A percentile compares a stretch with the other conserved stretches of the same genome.
phyloP scores from a whole-genome alignment of 2,113 vertebrate species.

The Neopipo cinnamomea region DNA sequence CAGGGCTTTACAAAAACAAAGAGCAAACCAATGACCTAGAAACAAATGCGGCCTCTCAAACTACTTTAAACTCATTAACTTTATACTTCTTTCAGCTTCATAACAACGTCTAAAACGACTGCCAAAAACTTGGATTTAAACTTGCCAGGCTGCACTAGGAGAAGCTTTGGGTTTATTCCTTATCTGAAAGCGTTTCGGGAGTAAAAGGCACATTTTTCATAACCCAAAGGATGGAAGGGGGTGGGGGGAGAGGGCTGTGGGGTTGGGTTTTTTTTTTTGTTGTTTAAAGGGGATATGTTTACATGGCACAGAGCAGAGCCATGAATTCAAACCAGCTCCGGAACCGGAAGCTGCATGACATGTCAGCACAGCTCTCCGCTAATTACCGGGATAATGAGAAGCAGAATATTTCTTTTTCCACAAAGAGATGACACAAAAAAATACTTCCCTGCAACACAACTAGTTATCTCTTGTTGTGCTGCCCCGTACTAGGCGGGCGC shows the following conservation, averaged over 20 bases:
- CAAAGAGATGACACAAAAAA: background rate
- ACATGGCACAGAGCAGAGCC: conserved; percentile 25
- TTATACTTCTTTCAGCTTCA: background rate
- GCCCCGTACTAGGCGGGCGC: background rate
- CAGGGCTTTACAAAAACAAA: conserved; percentile 23
- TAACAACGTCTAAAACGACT: background rate
- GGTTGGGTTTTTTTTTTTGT: background rate
- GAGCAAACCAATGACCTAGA: conserved; percentile 31
- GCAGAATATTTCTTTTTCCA: conserved; percentile 7
- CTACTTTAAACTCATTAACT: conserved; percentile 27
- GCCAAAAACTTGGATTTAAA: background rate
- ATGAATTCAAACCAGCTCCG: conserved; percentile 13
- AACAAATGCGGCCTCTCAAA: background rate
- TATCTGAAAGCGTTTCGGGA: background rate
- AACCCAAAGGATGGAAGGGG: background rate
- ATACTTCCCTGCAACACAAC: background rate
- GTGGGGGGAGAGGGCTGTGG: background rate
- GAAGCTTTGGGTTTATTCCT: background rate
- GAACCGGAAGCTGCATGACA: conserved; percentile 42
- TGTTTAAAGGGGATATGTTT: background rate
- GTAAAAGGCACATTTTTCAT: background rate
- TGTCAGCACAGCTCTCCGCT: conserved; percentile 56
- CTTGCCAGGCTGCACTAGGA: background rate
- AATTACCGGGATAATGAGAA: conserved; percentile 49
- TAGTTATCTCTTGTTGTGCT: background rate